phyloP scores from a whole-genome alignment of 2,113 vertebrate species.

The Eubucco bourcierii region DNA sequence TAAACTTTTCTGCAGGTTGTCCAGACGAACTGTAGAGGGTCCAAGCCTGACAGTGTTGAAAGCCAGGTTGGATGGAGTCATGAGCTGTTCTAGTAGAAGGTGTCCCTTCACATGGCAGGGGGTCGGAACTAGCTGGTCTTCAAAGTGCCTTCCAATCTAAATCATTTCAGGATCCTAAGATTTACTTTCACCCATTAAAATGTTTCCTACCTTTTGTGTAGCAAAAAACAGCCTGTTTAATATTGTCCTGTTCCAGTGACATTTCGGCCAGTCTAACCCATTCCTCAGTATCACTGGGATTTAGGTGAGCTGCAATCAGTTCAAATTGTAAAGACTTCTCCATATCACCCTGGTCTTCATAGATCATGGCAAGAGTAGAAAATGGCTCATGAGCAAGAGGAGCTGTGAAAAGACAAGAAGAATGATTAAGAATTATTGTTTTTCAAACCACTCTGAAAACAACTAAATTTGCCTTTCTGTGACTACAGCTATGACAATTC shows the following conservation, averaged over 20 bases:
- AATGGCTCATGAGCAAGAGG: constrained; percentile 97
- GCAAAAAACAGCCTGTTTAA: constrained; percentile 95
- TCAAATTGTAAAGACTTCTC: constrained; percentile 96
- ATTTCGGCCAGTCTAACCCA: constrained; percentile 96
- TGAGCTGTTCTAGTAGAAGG: too few species aligned
- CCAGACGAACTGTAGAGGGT: too few species aligned
- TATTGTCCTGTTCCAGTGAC: constrained; percentile 96
- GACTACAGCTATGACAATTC: not conserved
- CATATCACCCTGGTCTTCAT: constrained; percentile 94
- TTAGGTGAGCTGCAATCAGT: constrained; percentile 95
- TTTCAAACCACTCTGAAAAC: not conserved
- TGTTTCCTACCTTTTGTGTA: constrained; percentile 88
- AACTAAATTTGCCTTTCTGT: not conserved
- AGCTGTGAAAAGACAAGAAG: constrained; percentile 73
- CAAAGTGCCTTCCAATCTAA: too few species aligned
- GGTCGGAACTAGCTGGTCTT: too few species aligned
- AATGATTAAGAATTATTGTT: not conserved
- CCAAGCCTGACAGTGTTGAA: too few species aligned
- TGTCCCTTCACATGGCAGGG: too few species aligned
- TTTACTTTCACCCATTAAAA: not conserved
- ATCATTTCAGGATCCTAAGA: too few species aligned
- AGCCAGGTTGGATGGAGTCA: too few species aligned
- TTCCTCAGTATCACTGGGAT: constrained; percentile 94
- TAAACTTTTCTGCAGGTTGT: too few species aligned
- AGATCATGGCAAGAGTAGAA: constrained; percentile 97